A percentile compares a stretch with the other conserved stretches of the same genome.
phyloP scores from a whole-genome alignment of 2,113 vertebrate genomes.

The Paradoxurus hermaphroditus region DNA sequence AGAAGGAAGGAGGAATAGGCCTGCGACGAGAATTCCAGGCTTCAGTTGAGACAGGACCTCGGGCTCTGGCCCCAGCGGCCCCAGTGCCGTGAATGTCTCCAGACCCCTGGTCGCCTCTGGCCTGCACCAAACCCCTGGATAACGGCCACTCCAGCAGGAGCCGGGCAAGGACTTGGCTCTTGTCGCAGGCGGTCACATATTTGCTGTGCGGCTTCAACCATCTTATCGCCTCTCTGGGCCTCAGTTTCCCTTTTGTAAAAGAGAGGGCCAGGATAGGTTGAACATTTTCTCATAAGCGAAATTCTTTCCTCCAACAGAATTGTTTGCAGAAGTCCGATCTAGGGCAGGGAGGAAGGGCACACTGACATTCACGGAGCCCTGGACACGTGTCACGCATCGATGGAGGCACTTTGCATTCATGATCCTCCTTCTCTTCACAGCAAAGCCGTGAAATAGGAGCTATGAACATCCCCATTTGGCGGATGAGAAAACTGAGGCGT shows the following conservation, averaged over 20 bases:
- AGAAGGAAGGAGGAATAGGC: neutral
- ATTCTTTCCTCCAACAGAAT: neutral
- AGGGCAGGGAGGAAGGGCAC: neutral
- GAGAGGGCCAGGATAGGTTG: neutral
- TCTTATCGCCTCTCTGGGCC: neutral
- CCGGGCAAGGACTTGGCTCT: neutral
- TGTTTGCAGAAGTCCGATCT: neutral
- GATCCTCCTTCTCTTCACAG: neutral
- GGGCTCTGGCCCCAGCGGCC: neutral
- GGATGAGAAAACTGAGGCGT: neutral
- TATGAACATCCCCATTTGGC: neutral
- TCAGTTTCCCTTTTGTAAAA: neutral
- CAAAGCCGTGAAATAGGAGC: fast-evolving
- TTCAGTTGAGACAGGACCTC: fast-evolving
- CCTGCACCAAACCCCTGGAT: neutral
- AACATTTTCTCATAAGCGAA: neutral
- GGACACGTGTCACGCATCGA: fast-evolving
- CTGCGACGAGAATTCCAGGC: neutral
- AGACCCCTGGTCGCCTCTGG: neutral
- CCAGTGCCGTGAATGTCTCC: neutral
- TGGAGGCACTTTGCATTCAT: fast-evolving
- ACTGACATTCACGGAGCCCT: fast-evolving
- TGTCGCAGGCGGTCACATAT: neutral
- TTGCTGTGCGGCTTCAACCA: neutral
- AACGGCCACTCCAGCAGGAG: neutral